These are phyloP conservation scores for Oreochromis tanganicae DNA, from an alignment of 2,113 vertebrate genomes.

Conservation along the genomic window DNA sequence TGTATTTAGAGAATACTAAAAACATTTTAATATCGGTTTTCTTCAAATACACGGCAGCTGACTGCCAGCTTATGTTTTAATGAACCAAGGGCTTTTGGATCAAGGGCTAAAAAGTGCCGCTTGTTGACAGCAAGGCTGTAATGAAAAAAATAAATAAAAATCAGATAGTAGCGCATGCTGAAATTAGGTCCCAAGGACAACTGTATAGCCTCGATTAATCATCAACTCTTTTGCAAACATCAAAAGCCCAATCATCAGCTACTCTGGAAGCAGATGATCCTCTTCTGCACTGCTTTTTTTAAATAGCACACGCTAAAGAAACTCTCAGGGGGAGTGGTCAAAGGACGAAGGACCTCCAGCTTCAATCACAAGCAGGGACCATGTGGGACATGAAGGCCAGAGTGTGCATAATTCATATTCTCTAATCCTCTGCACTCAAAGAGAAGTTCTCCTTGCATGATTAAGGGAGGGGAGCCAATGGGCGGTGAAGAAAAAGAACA, in stretches of 20 bases:
- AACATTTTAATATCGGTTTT: background rate
- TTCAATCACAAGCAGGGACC: conserved; percentile 44
- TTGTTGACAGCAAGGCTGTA: background rate
- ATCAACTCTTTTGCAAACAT: conserved; percentile 12
- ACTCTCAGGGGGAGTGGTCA: conserved; percentile 3
- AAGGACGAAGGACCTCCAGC: conserved; percentile 30
- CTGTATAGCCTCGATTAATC: background rate
- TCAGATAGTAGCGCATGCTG: background rate
- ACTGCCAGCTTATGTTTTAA: background rate
- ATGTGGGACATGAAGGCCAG: conserved; percentile 28
- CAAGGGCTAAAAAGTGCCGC: background rate
- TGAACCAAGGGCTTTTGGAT: background rate
- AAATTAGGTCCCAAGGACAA: background rate
- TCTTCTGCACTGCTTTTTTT: conserved; percentile 41
- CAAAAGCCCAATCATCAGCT: conserved; percentile 28
- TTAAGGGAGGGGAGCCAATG: background rate
- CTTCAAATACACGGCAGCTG: background rate
- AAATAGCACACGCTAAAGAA: background rate
- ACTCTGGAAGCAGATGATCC: conserved; percentile 26
- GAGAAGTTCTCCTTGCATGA: background rate
- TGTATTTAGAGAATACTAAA: background rate
- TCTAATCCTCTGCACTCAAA: conserved; percentile 30
- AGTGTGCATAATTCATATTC: conserved; percentile 54
- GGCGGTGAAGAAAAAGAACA: conserved; percentile 4
- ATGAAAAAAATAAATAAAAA: background rate